A percentile compares a stretch with the other conserved stretches of the same genome.
These are phyloP conservation scores for Melospiza melodia DNA, from an alignment of 2,113 vertebrate genomes.

Conservation along the genomic window DNA sequence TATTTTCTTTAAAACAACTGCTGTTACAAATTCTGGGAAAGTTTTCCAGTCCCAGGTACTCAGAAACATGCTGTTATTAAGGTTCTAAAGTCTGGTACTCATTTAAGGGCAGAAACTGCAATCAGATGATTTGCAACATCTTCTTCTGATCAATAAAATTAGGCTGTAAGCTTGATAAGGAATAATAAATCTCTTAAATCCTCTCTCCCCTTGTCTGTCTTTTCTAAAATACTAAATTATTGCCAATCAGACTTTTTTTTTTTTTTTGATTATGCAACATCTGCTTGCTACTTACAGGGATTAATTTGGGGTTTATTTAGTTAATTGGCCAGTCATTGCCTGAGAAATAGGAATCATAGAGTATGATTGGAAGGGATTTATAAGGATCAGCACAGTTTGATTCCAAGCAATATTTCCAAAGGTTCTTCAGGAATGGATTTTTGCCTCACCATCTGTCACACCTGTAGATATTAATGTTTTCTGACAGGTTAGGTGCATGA, in stretches of 20 bases:
- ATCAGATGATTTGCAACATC: background rate
- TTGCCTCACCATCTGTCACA: background rate
- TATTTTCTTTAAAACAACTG: background rate
- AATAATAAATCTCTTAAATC: background rate
- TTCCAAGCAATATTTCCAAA: background rate
- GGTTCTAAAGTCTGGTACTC: background rate
- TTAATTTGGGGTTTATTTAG: background rate
- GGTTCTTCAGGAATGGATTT: background rate
- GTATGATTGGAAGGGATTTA: background rate
- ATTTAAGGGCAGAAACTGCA: background rate
- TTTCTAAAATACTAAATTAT: background rate
- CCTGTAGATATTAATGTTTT: background rate
- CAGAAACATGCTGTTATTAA: background rate
- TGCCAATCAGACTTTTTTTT: background rate
- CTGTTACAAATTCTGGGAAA: background rate
- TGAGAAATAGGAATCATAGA: background rate
- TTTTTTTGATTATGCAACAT: background rate
- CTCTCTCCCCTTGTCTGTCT: background rate
- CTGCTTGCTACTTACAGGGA: background rate
- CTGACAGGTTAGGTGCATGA: background rate
- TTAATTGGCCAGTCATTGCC: background rate
- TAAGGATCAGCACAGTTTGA: background rate
- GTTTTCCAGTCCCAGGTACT: background rate
- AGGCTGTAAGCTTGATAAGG: background rate
- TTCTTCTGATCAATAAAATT: background rate